These are phyloP conservation scores for Dastarcus helophoroides DNA, from an alignment of 2,888 invertebrate species.

Conservation along the genomic window DNA sequence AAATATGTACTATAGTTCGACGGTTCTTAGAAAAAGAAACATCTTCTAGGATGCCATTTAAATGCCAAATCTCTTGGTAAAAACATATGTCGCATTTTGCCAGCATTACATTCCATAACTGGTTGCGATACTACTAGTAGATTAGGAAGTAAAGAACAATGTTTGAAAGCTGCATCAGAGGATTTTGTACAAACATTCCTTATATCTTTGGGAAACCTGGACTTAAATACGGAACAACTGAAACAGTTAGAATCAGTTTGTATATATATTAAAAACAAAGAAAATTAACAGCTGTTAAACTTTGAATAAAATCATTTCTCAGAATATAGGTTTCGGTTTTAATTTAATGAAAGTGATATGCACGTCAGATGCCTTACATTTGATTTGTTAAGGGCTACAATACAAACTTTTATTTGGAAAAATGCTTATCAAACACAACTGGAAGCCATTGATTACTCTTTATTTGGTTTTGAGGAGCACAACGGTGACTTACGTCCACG, in stretches of 20 bases:
- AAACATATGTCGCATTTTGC: slow-evolving; percentile 19
- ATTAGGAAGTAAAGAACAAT: slow-evolving; percentile 12
- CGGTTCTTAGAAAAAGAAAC: slow-evolving; percentile 13
- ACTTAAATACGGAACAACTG: slow-evolving; percentile 17
- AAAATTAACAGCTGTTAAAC: slow-evolving; percentile 17
- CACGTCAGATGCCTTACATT: slow-evolving; percentile 14
- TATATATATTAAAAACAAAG: slow-evolving; percentile 16
- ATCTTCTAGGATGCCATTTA: slow-evolving; percentile 17
- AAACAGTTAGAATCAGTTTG: slow-evolving; percentile 14
- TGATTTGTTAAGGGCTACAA: slow-evolving; percentile 13
- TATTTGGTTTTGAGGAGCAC: slow-evolving; percentile 6
- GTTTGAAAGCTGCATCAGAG: slow-evolving; percentile 15
- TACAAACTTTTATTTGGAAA: slow-evolving; percentile 10
- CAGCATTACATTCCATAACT: slow-evolving; percentile 19
- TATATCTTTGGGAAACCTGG: slow-evolving; percentile 13
- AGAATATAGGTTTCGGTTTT: slow-evolving; percentile 14
- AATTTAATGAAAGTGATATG: slow-evolving; percentile 13
- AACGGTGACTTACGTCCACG: slow-evolving; percentile 8
- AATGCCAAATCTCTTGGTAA: slow-evolving; percentile 19
- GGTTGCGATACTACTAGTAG: slow-evolving; percentile 16
- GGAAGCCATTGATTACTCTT: slow-evolving; percentile 3
- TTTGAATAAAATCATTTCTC: slow-evolving; percentile 15
- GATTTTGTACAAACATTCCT: slow-evolving; percentile 18
- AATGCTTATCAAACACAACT: neutral
- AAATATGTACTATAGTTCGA: slow-evolving; percentile 13